Evolutionary conservation across 35 echinoderm and acorn worm genomes (phyloP).

Genomic region (Apostichopus californicus): DNA sequence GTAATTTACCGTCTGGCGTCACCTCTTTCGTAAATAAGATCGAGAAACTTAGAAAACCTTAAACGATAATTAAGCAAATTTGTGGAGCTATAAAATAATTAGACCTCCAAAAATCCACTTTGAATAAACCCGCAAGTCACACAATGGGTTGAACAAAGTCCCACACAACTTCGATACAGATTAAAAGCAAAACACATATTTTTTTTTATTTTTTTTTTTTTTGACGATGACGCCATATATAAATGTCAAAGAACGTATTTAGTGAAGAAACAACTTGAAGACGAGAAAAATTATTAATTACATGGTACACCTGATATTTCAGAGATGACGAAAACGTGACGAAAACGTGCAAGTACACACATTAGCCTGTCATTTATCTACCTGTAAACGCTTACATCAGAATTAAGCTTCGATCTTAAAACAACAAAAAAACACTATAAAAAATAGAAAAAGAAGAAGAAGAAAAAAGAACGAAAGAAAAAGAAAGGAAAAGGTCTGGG

Average conservation of each 20-base stretch:
- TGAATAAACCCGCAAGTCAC: neutral
- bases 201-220: neutral
- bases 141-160: conserved; percentile 35
- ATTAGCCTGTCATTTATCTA: conserved; percentile 14
- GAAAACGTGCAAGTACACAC: neutral
- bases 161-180: conserved; percentile 27
- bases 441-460: neutral
- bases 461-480: neutral
- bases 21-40: neutral
- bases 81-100: conserved; percentile 39
- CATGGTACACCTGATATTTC: neutral
- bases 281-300: neutral
- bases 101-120: neutral
- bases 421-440: neutral
- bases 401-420: neutral
- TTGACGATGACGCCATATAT: conserved; percentile 3
- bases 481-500: too few relatives aligned
- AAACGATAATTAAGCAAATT: conserved; percentile 46
- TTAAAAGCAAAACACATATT: conserved; percentile 7
- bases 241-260: conserved; percentile 1
- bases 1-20: conserved; percentile 26
- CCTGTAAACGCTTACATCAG: neutral
- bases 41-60: conserved; percentile 10
- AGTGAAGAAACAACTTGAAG: neutral
- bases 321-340: neutral